phyloP scores from a whole-genome alignment of 2,888 invertebrate genomes.

The Scrobipalpa costella region DNA sequence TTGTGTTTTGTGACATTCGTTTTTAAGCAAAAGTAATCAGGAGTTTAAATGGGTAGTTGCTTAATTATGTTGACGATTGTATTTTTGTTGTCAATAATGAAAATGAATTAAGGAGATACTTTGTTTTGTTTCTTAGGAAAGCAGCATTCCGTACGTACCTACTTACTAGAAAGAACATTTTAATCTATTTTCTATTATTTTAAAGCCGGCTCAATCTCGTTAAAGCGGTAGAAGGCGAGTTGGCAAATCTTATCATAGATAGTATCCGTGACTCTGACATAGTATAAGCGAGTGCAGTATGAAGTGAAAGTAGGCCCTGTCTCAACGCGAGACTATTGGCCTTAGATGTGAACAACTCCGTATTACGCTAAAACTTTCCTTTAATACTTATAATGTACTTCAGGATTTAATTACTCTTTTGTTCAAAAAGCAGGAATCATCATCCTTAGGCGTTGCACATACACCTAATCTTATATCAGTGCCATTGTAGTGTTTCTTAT shows the following conservation, averaged over 20 bases:
- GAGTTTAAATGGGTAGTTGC: not conserved
- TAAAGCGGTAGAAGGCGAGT: not conserved
- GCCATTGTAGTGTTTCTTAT: slow-evolving; percentile 28
- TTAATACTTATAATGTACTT: not conserved
- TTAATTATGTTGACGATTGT: not conserved
- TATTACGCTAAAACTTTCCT: slow-evolving; percentile 10
- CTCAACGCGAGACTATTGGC: slow-evolving; percentile 15
- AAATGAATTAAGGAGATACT: too few relatives aligned
- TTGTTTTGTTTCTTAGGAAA: too few relatives aligned
- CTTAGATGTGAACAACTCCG: not conserved
- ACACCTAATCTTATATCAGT: slow-evolving; percentile 12
- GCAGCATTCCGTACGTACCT: too few relatives aligned
- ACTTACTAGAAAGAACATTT: too few relatives aligned
- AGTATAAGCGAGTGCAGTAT: slow-evolving; percentile 7
- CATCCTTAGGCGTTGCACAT: slow-evolving; percentile 1
- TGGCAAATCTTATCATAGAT: not conserved
- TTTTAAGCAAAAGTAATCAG: not conserved
- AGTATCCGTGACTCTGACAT: not conserved
- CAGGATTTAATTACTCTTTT: slow-evolving; percentile 13
- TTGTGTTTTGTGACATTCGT: not conserved
- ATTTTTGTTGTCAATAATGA: not conserved
- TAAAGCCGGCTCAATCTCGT: not conserved
- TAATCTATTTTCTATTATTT: not conserved
- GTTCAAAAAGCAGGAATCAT: slow-evolving; percentile 9
- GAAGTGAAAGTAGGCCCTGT: slow-evolving; percentile 30